Evolutionary conservation across 1,140 invertebrate species (phyloP).

Genomic region (Akabosia matsudoensis): DNA sequence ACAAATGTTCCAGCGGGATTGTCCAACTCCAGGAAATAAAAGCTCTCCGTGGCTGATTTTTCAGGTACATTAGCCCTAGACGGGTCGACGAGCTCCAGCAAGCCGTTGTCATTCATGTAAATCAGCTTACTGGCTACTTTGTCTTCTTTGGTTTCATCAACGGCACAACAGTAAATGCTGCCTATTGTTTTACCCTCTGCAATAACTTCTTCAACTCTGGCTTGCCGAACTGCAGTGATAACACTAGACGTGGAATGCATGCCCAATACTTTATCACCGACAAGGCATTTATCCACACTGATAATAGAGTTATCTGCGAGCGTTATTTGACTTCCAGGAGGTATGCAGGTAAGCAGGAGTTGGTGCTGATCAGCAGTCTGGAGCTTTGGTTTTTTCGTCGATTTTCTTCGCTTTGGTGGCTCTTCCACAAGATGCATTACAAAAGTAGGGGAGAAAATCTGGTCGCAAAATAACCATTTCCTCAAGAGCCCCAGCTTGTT

Average conservation of each 20-base stretch:
- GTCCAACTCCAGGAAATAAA: slow-evolving; percentile 1
- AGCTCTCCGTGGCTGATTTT: not conserved
- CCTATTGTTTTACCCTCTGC: not conserved
- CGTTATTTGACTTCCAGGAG: not conserved
- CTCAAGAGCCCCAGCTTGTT: not conserved
- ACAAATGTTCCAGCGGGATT: not conserved
- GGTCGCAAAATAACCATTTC: not conserved
- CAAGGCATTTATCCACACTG: not conserved
- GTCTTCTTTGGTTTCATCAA: not conserved
- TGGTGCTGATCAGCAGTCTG: not conserved
- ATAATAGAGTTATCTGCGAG: not conserved
- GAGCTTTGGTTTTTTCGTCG: not conserved
- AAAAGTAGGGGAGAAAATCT: not conserved
- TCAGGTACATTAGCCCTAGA: not conserved
- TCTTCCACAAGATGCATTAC: not conserved
- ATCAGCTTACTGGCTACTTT: not conserved
- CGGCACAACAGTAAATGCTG: not conserved
- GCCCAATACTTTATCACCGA: not conserved
- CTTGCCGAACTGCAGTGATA: not conserved
- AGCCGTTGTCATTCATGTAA: not conserved
- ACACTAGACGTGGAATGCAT: not conserved
- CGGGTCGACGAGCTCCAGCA: not conserved
- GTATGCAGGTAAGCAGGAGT: not conserved
- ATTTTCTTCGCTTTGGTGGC: not conserved
- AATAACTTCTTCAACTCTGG: not conserved